These are phyloP conservation scores for Actenoides hombroni DNA, from an alignment of 2,113 vertebrate genomes.

Conservation along the genomic window DNA sequence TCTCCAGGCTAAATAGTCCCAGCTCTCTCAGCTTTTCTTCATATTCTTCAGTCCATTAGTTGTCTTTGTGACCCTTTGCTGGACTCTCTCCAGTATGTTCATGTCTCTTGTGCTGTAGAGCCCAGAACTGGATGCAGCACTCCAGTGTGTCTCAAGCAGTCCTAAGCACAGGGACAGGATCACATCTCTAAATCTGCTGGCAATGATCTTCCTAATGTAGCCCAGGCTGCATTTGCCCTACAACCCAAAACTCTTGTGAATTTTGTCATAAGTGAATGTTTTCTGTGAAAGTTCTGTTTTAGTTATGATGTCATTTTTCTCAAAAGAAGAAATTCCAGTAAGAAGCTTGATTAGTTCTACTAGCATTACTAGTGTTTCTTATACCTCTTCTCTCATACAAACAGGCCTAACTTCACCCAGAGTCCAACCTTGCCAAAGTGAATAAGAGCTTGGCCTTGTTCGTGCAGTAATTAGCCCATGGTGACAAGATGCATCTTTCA, in stretches of 20 bases:
- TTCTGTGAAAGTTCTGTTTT: not conserved
- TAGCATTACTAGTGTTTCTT: not conserved
- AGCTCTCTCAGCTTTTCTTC: not conserved
- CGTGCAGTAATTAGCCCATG: not conserved
- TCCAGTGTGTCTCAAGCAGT: not conserved
- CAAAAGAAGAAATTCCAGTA: not conserved
- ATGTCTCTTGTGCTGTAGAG: not conserved
- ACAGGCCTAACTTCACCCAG: not conserved
- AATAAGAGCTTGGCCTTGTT: not conserved
- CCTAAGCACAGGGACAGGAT: not conserved
- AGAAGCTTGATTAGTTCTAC: not conserved
- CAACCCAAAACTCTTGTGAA: not conserved
- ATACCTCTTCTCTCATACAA: not conserved
- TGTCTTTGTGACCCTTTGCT: rapidly evolving
- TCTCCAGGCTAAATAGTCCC: not conserved
- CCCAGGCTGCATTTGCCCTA: not conserved
- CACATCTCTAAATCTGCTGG: not conserved
- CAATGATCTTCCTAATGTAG: not conserved
- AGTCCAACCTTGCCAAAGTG: not conserved
- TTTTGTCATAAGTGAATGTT: not conserved
- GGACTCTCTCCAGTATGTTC: not conserved
- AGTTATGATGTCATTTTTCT: not conserved
- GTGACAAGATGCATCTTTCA: not conserved
- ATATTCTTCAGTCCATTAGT: not conserved
- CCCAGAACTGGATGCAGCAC: not conserved